Evolutionary conservation across 2,888 invertebrate species (phyloP), one percentile per base, ranked within the genome.

Genomic region (Drosophila meridionalis): DNA sequence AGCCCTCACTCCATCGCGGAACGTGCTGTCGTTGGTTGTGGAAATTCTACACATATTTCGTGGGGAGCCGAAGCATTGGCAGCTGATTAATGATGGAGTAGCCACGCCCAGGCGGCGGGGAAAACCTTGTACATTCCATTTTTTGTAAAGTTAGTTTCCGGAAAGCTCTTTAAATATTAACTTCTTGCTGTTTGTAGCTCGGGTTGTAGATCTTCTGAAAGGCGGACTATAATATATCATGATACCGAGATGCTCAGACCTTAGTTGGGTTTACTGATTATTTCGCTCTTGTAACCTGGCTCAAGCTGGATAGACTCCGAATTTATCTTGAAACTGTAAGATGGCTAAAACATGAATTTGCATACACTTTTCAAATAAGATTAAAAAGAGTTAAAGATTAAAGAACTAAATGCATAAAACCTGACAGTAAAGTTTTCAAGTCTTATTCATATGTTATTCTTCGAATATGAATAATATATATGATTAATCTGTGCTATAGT

Each of bases 11-110:
- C 42, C 20, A 32, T 5, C 43, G 62, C 30, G 65, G 50, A 70
- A 34, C 40, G 45, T 53, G 55, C 8, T 59, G 47, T 48, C 59
- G 64, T 62, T 80, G 56, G 69, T 75, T 64, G 68, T 69, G 69
- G 70, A 53, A 67, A 63, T 56, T 55, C 45, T 45, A 62, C 62
- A 64, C 50, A 73, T 69, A 55, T 48, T 73, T 76, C 48, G 36
- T 4, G 36, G 14, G 11, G 2, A 57, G 12, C 28, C 12, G 34
- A 36, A 7, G 26, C 20, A 32, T 30, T 42, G n/a, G n/a, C 42
- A 42, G 12, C 20, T 32, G 53, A 36, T 36, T 26, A 52, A 52
- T 42, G 42, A 34, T 34, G 50, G 20, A 52, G 32, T 32, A 3
- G 32, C 9, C 50, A 32, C 50, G 5, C 50, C 50, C 50, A 20